These are phyloP conservation scores for Anastatus disparis DNA, from an alignment of 1,140 invertebrate genomes.

Conservation along the genomic window DNA sequence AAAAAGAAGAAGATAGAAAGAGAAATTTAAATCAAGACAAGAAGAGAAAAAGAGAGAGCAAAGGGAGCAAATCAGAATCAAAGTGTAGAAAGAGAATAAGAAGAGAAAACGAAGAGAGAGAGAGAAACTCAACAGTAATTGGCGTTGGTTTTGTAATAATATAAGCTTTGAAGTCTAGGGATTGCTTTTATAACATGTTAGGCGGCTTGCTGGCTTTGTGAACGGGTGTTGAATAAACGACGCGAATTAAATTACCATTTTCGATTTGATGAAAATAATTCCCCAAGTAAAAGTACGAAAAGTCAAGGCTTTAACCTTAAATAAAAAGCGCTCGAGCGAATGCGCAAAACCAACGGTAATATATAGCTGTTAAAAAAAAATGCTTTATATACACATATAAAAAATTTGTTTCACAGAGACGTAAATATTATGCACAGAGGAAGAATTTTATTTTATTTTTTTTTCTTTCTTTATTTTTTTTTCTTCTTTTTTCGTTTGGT, in stretches of 20 bases:
- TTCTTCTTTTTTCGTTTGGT: not conserved
- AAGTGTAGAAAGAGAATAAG: slow-evolving; percentile 30
- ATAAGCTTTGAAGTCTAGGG: slow-evolving; percentile 53
- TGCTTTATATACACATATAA: too few species aligned
- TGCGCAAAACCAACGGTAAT: too few species aligned
- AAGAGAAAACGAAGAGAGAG: too few species aligned
- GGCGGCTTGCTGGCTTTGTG: slow-evolving; percentile 44
- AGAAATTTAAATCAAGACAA: not conserved
- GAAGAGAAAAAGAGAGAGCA: slow-evolving; percentile 36
- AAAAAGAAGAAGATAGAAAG: not conserved
- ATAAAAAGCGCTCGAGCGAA: not conserved
- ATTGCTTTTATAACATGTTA: too few species aligned
- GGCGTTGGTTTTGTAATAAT: slow-evolving; percentile 47
- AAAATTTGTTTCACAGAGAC: not conserved
- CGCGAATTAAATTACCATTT: slow-evolving; percentile 52
- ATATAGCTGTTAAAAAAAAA: too few species aligned
- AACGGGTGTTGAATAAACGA: slow-evolving; percentile 52
- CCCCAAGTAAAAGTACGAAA: too few species aligned
- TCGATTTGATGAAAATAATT: slow-evolving; percentile 48
- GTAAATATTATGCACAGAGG: not conserved
- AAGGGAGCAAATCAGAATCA: too few species aligned
- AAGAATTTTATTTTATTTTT: not conserved
- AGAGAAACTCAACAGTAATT: slow-evolving; percentile 51
- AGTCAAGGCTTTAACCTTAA: slow-evolving; percentile 1
- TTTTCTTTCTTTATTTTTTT: not conserved